Conservation (phyloP, 2,113 vertebrate genomes). For the Atherinomorus stipes region DNA sequence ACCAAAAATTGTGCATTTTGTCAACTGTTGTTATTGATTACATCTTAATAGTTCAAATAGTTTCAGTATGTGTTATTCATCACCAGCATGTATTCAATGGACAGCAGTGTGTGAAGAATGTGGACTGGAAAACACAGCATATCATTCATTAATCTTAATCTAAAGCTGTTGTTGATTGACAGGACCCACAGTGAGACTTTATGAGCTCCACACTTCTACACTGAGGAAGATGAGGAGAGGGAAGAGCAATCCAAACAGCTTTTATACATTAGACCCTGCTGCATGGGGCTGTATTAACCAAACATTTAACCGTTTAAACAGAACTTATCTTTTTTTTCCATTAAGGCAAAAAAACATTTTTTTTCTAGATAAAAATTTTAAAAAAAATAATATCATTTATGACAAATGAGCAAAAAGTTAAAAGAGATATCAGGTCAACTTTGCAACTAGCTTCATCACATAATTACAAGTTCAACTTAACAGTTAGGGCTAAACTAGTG, state of each 20-base stretch:
- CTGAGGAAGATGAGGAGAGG: slow-evolving; percentile 13
- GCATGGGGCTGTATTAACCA: not conserved
- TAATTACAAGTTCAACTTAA: too few relatives aligned
- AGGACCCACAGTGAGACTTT: slow-evolving; percentile 8
- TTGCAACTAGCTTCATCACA: too few relatives aligned
- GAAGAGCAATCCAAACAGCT: not conserved
- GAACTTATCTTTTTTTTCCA: too few relatives aligned
- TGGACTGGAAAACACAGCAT: slow-evolving; percentile 18
- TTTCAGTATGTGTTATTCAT: slow-evolving; percentile 11
- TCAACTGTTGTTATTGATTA: slow-evolving; percentile 2
- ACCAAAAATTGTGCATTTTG: not conserved
- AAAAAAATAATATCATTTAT: too few relatives aligned
- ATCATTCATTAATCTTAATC: slow-evolving; percentile 22
- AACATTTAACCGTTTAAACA: slow-evolving; percentile 1
- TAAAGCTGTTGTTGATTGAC: slow-evolving; percentile 11
- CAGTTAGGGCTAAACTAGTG: too few relatives aligned
- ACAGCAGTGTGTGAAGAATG: slow-evolving; percentile 8
- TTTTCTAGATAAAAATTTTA: too few relatives aligned
- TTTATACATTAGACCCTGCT: not conserved
- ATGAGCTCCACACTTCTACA: not conserved
- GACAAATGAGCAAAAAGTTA: too few relatives aligned
- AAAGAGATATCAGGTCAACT: too few relatives aligned
- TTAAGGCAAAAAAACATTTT: too few relatives aligned
- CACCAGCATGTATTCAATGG: not conserved
- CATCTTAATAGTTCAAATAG: not conserved